Percentiles rank a stretch among this genome's conserved stretches.
phyloP scores from a whole-genome alignment of 2,113 vertebrate genomes.

The Aptenodytes forsteri region DNA sequence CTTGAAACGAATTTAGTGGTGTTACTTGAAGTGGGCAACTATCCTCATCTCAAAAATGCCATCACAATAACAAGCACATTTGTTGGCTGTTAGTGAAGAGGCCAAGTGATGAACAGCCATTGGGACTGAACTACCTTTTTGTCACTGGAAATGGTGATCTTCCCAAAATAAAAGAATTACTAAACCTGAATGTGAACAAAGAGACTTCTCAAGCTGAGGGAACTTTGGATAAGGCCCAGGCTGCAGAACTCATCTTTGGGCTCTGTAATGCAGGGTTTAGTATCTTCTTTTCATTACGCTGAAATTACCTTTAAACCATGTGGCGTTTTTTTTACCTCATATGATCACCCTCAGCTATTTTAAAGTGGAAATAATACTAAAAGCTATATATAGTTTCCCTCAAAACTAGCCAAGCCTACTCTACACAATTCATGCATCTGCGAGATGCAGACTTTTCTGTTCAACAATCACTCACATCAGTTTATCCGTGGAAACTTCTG shows the following conservation, averaged over 20 bases:
- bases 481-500: not conserved
- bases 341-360: not conserved
- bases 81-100: not conserved
- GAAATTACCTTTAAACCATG: not conserved
- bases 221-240: not conserved
- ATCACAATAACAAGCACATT: not conserved
- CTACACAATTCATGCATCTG: not conserved
- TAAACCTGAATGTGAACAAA: not conserved
- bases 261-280: not conserved
- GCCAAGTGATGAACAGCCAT: not conserved
- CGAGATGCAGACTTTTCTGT: not conserved
- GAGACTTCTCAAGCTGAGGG: not conserved
- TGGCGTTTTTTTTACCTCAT: not conserved
- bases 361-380: not conserved
- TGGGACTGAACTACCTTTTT: not conserved
- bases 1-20: not conserved
- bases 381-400: not conserved
- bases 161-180: not conserved
- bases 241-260: not conserved
- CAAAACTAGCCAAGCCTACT: not conserved
- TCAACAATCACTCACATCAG: not conserved
- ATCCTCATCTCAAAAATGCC: not conserved
- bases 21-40: not conserved
- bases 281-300: not conserved
- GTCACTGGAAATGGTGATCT: not conserved